Percentiles rank a stretch among this genome's conserved stretches.
Evolutionary conservation across 2,797 vertebrate species (phyloP).

Genomic region (Oophaga sylvatica): DNA sequence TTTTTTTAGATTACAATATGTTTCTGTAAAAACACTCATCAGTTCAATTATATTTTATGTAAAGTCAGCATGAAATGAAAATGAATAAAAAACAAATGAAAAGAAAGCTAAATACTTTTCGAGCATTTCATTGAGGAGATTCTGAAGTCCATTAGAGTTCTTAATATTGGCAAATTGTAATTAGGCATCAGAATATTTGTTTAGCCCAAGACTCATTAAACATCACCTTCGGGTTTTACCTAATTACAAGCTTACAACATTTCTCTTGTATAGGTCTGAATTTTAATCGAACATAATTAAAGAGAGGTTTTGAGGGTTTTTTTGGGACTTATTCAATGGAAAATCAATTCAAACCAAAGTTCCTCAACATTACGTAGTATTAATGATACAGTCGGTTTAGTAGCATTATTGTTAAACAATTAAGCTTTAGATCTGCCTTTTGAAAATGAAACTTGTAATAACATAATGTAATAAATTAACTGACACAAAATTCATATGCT

Average conservation of each 20-base stretch:
- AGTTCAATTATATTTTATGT: conserved; percentile 2
- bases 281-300: conserved; percentile 61
- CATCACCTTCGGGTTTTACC: conserved; percentile 59
- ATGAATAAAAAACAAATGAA: conserved; percentile 20
- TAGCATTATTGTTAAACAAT: neutral
- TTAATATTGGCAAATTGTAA: conserved; percentile 61
- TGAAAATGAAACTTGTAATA: neutral
- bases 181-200: conserved; percentile 59
- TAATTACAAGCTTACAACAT: conserved; percentile 59
- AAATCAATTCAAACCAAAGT: conserved; percentile 51
- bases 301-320: conserved; percentile 45
- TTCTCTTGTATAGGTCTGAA: conserved; percentile 56
- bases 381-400: conserved; percentile 8
- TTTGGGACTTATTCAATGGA: conserved; percentile 40
- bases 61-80: conserved; percentile 40
- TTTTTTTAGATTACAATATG: neutral
- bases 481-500: neutral
- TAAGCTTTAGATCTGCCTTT: neutral
- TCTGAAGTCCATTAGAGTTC: conserved; percentile 52
- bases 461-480: neutral
- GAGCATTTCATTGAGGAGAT: conserved; percentile 38
- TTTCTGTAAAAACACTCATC: neutral
- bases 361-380: conserved; percentile 31
- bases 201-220: conserved; percentile 56
- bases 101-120: conserved; percentile 34